phyloP scores from a whole-genome alignment of 2,888 invertebrate species.

The Petrolisthes cinctipes region DNA sequence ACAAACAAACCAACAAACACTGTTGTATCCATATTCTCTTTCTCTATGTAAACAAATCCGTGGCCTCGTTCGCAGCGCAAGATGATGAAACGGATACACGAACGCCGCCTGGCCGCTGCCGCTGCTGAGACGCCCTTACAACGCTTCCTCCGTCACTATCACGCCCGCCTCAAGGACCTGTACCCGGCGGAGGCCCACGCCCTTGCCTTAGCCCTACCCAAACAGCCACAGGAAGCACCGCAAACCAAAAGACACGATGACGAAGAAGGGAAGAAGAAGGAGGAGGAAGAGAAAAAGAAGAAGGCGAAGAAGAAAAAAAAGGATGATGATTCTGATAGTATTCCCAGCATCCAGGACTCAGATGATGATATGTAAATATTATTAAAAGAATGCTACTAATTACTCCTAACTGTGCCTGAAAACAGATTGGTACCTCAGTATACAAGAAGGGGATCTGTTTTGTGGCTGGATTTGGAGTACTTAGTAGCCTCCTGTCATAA shows the following conservation, averaged over 20 bases:
- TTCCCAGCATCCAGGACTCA: neutral
- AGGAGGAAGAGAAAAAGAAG: neutral
- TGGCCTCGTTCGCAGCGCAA: conserved; percentile 16
- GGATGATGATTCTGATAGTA: neutral
- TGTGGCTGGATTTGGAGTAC: no score
- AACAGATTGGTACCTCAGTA: no score
- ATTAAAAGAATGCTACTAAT: neutral
- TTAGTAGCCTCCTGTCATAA: no score
- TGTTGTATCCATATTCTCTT: no score
- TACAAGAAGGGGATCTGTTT: no score
- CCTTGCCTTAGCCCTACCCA: neutral
- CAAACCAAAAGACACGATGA: neutral
- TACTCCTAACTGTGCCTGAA: no score
- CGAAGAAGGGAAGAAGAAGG: neutral
- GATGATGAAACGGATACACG: conserved; percentile 52
- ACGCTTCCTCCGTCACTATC: conserved; percentile 48
- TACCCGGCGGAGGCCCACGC: conserved; percentile 33
- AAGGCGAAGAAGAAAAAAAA: neutral
- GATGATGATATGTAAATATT: neutral
- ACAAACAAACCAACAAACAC: no score
- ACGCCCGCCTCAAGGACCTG: conserved; percentile 34
- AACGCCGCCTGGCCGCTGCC: conserved; percentile 38
- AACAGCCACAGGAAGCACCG: neutral
- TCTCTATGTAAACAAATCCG: no score
- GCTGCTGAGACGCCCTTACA: conserved; percentile 46